phyloP scores from a whole-genome alignment of 2,797 vertebrate species.

The Sebastes cheni region DNA sequence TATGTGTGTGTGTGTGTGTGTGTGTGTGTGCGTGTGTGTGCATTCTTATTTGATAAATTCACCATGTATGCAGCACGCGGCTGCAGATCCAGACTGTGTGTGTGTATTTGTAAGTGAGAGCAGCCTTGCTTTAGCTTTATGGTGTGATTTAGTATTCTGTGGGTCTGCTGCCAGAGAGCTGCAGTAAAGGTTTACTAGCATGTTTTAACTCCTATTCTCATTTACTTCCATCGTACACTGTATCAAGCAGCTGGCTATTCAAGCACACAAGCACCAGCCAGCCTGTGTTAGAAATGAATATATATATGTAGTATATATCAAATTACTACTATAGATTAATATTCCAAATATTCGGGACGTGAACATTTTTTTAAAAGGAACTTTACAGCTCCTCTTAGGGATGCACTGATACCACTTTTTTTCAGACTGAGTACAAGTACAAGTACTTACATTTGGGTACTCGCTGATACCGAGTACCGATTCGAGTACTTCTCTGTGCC shows the following conservation, averaged over 20 bases:
- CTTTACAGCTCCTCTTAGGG: too few species aligned
- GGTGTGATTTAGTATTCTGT: constrained; percentile 1
- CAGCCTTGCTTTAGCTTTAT: constrained; percentile 9
- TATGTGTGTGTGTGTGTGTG: background rate
- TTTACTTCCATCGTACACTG: background rate
- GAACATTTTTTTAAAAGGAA: too few species aligned
- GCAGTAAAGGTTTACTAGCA: constrained; percentile 25
- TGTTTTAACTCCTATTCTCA: constrained; percentile 15
- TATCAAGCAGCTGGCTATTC: background rate
- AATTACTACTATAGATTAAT: too few species aligned
- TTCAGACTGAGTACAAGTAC: too few species aligned
- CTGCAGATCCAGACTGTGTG: background rate
- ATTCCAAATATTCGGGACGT: too few species aligned
- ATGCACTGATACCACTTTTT: too few species aligned
- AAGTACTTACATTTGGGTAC: too few species aligned
- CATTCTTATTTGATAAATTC: constrained; percentile 1
- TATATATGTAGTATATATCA: too few species aligned
- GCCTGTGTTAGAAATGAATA: background rate
- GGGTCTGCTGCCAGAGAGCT: constrained; percentile 9
- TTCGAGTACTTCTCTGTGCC: too few species aligned
- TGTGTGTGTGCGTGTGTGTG: background rate
- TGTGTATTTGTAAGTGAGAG: background rate
- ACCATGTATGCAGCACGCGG: background rate
- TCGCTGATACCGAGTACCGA: too few species aligned
- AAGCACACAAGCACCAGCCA: background rate